Evolutionary conservation across 2,113 vertebrate species (phyloP).

Genomic region (Tursiops truncatus): DNA sequence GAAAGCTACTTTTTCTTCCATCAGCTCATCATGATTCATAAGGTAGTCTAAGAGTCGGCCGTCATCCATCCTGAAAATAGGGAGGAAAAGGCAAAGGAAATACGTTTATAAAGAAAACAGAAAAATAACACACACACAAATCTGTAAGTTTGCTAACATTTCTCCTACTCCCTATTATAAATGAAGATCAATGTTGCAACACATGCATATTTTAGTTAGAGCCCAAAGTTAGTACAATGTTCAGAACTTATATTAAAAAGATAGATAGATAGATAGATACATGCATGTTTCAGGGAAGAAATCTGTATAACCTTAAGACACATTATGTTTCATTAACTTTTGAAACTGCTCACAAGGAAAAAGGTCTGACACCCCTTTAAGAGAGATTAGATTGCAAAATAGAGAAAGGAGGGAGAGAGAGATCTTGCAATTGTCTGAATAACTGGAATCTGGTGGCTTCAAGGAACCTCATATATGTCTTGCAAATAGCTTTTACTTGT

Average conservation of each 20-base stretch:
- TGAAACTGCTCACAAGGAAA: background rate
- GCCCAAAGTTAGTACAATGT: background rate
- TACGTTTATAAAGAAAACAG: background rate
- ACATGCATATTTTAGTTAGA: background rate
- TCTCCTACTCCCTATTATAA: background rate
- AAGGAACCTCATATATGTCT: background rate
- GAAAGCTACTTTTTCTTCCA: slow-evolving; percentile 98
- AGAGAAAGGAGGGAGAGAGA: background rate
- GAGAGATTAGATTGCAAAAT: background rate
- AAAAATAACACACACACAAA: background rate
- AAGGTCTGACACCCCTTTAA: background rate
- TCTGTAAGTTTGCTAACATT: background rate
- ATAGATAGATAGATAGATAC: background rate
- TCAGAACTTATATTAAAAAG: slow-evolving; percentile 8
- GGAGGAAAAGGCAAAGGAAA: background rate
- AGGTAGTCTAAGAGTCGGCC: slow-evolving; percentile 95
- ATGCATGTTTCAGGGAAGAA: background rate
- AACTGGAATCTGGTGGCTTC: background rate
- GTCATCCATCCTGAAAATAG: slow-evolving; percentile 90
- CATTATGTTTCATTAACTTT: background rate
- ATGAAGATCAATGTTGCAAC: background rate
- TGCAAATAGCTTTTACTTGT: background rate
- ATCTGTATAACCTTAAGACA: background rate
- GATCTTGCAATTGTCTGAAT: background rate
- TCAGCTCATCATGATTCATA: slow-evolving; percentile 96